Base-by-base conservation (phyloP, 2,113 vertebrate species). In the Sturnus vulgaris region DNA sequence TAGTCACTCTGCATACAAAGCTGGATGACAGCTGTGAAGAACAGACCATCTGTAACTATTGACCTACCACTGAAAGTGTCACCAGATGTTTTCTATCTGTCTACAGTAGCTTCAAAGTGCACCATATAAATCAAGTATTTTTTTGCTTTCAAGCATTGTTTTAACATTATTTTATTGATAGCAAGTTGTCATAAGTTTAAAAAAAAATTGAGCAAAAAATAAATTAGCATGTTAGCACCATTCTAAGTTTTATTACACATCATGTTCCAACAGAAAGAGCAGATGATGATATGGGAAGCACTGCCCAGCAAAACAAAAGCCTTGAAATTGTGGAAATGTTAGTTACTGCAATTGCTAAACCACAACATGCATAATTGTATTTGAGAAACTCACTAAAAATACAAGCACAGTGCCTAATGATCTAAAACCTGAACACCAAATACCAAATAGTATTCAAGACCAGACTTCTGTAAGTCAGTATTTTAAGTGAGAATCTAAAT, bases 1-100 rank as follows among this genome's bases (percentile, higher is more conserved):
- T n/a, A 95, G 86, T 93, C 94, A 83, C 44, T 86, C 68, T 88
- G 66, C 7, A 8, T 50, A 82, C 70, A 72, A 90, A 88, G 85
- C 82, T 84, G 65, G 93, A 68, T 93, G 93, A 92, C 93, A 96
- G 95, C 88, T 96, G 92, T 68, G 64, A 91, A 93, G 92, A 92
- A 35, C 56, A 94, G 82, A 96, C 85, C 93, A 96, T 96, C 95
- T 97, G 90, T 81, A 96, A 94, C 88, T 78, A 64, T 5, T 90
- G 95, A 96, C 93, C 92, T 76, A 81, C 72, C 71, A 47, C 85
- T 93, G 92, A 83, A 97, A 78, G 82, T 84, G 92, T 72, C 92
- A 95, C 93, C 95, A 96, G 95, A 93, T 96, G 95, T 92, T 93
- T 92, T 90, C 88, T 87, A 59, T 91, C 89, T 53, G 55, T 86